Percentiles rank a stretch among this genome's conserved stretches.
Conservation (phyloP, 2,797 vertebrate species). For the Syndactyla subalaris region DNA sequence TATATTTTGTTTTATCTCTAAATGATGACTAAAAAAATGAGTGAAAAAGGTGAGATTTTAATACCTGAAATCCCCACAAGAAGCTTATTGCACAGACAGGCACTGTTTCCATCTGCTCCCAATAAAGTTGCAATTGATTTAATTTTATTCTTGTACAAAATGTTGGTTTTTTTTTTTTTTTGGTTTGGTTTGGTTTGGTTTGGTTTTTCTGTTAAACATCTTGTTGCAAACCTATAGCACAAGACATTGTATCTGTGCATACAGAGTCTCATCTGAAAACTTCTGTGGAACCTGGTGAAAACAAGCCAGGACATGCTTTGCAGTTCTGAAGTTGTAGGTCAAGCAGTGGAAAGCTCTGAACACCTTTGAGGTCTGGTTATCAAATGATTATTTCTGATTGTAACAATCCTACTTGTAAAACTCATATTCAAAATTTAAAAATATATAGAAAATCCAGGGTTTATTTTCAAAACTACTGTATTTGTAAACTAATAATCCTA, state of each 20-base stretch:
- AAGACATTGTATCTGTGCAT: background rate
- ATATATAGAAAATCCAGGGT: background rate
- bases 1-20: conserved; percentile 42
- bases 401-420: background rate
- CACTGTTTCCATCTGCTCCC: background rate
- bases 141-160: background rate
- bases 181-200: background rate
- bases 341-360: conserved; percentile 41
- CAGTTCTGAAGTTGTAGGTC: conserved; percentile 70
- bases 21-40: background rate
- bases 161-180: background rate
- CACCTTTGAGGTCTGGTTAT: conserved; percentile 29
- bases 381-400: conserved; percentile 16
- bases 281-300: conserved; percentile 45
- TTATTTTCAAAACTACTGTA: background rate
- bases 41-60: background rate
- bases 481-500: background rate
- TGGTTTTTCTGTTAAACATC: background rate
- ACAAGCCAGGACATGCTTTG: conserved; percentile 71
- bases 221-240: background rate
- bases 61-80: background rate
- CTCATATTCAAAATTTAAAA: background rate
- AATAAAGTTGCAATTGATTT: background rate
- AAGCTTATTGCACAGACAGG: background rate
- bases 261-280: background rate